phyloP scores from a whole-genome alignment of 2,888 invertebrate species.

The Leistus spinibarbis region DNA sequence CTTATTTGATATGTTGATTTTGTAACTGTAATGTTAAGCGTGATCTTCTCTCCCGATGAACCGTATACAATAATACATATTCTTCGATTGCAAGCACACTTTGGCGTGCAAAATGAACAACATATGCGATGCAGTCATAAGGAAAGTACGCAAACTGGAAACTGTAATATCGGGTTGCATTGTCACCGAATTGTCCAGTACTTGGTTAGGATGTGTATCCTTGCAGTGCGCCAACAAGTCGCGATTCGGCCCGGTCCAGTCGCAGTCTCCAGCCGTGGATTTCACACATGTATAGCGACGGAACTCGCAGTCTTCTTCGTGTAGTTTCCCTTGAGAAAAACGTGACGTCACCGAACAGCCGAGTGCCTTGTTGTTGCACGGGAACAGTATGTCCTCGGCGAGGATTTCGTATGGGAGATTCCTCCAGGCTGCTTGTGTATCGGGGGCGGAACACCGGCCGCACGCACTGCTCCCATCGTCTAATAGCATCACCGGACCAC shows the following conservation, averaged over 20 bases:
- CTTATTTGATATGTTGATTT: neutral
- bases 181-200: neutral
- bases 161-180: neutral
- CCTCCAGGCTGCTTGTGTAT: neutral
- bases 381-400: neutral
- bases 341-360: neutral
- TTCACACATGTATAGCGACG: neutral
- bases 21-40: neutral
- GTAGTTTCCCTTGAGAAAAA: neutral
- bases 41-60: neutral
- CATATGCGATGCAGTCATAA: neutral
- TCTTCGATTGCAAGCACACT: neutral
- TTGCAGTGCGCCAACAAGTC: neutral
- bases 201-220: neutral
- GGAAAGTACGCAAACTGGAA: neutral
- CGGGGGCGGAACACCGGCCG: neutral
- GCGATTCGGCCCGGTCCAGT: neutral
- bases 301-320: neutral
- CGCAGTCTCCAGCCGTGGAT: neutral
- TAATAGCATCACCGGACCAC: neutral
- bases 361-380: neutral
- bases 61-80: neutral
- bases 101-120: neutral
- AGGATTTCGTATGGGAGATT: neutral
- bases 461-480: neutral